phyloP scores from a whole-genome alignment of 2,888 invertebrate species.

The Drosophila peninsularis region DNA sequence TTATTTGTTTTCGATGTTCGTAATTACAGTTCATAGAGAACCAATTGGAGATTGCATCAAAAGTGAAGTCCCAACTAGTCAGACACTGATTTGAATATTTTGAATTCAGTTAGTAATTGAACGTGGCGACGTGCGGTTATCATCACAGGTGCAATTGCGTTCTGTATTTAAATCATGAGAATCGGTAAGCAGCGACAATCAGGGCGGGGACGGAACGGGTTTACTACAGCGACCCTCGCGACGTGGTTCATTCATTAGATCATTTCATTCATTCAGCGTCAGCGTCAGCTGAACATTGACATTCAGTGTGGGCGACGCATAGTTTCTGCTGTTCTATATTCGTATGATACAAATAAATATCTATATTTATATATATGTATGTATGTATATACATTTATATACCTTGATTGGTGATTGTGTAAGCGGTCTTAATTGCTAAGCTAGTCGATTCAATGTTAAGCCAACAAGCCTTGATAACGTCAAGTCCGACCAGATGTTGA shows the following conservation, averaged over 20 bases:
- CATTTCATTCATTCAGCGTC: slow-evolving; percentile 57
- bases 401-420: slow-evolving; percentile 49
- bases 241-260: slow-evolving; percentile 67
- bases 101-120: slow-evolving; percentile 68
- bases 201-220: slow-evolving; percentile 3
- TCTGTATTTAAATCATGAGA: slow-evolving; percentile 51
- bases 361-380: neutral
- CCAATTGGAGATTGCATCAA: slow-evolving; percentile 49
- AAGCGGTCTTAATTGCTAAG: slow-evolving; percentile 58
- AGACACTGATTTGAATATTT: slow-evolving; percentile 68
- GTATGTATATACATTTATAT: slow-evolving; percentile 2
- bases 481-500: slow-evolving; percentile 27
- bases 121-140: slow-evolving; percentile 46
- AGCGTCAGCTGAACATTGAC: slow-evolving; percentile 24
- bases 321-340: slow-evolving; percentile 63
- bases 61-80: slow-evolving; percentile 55
- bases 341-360: slow-evolving; percentile 8
- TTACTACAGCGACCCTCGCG: slow-evolving; percentile 54
- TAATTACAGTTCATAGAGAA: slow-evolving; percentile 5
- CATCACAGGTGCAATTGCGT: slow-evolving; percentile 43
- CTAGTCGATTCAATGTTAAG: slow-evolving; percentile 49
- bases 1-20: neutral
- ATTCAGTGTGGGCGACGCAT: slow-evolving; percentile 60
- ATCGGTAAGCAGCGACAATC: slow-evolving; percentile 63
- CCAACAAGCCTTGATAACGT: slow-evolving; percentile 49